phyloP scores from a whole-genome alignment of 2,888 invertebrate genomes.

The Drosophila mercatorum region DNA sequence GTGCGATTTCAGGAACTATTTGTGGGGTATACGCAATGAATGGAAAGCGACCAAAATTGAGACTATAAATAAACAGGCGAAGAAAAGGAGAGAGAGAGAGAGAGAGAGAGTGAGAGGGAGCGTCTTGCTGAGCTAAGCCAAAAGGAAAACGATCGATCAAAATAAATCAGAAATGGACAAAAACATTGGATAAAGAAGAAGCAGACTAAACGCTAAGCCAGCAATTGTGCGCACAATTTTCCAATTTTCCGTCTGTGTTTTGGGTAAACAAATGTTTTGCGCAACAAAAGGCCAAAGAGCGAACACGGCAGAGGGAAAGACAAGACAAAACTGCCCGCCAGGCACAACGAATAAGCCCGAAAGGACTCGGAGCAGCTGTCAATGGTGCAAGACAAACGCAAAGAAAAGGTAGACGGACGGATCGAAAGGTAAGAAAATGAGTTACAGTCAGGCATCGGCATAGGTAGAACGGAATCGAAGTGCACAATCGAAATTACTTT shows the following conservation, averaged over 20 bases:
- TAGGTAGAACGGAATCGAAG: constrained; percentile 40
- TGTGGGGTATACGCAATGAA: constrained; percentile 69
- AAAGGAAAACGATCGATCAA: constrained; percentile 74
- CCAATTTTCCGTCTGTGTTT: constrained; percentile 55
- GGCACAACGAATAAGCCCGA: constrained; percentile 49
- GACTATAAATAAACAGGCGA: constrained; percentile 60
- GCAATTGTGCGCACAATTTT: constrained; percentile 74
- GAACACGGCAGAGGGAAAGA: constrained; percentile 37
- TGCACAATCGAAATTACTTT: constrained; percentile 34
- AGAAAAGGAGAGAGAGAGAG: constrained; percentile 6
- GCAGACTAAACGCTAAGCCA: constrained; percentile 54
- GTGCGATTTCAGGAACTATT: constrained; percentile 73
- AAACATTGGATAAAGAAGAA: constrained; percentile 49
- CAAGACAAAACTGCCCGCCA: constrained; percentile 51
- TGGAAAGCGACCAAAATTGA: constrained; percentile 69
- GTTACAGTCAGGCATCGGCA: constrained; percentile 9
- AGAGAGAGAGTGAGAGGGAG: background rate
- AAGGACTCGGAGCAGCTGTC: constrained; percentile 68
- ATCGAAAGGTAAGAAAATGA: constrained; percentile 23
- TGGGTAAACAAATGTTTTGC: constrained; percentile 77
- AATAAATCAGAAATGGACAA: constrained; percentile 73
- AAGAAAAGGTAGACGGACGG: constrained; percentile 26
- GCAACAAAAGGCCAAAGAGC: constrained; percentile 64
- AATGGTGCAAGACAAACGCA: constrained; percentile 35
- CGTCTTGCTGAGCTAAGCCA: constrained; percentile 44